Percentiles rank a stretch among this genome's conserved stretches.
These are phyloP conservation scores for Argopecten irradians DNA, from an alignment of 1,140 invertebrate species.

Conservation along the genomic window DNA sequence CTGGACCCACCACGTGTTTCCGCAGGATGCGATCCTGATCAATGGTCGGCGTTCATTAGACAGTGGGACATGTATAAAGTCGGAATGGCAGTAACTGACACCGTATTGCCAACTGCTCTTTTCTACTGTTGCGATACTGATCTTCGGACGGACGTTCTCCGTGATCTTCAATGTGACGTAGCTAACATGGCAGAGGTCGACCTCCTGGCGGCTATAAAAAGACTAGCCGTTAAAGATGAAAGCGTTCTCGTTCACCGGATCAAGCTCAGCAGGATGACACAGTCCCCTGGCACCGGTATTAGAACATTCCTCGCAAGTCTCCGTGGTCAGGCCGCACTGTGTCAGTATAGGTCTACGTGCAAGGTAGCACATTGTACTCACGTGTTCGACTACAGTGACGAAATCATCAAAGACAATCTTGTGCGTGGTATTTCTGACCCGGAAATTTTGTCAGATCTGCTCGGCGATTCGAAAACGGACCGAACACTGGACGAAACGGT, in stretches of 20 bases:
- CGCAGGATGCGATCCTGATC: conserved; percentile 46
- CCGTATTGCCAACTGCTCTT: conserved; percentile 30
- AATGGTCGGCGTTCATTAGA: conserved; percentile 48
- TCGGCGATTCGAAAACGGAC: conserved; percentile 30
- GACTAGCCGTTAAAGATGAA: conserved; percentile 28
- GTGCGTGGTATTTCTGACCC: conserved; percentile 41
- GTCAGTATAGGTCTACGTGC: conserved; percentile 26
- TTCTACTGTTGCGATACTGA: conserved; percentile 41
- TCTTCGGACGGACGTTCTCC: conserved; percentile 28
- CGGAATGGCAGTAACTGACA: not conserved
- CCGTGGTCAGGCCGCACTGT: conserved; percentile 27
- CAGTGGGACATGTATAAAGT: conserved; percentile 42
- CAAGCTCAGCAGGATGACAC: conserved; percentile 25
- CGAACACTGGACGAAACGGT: conserved; percentile 42
- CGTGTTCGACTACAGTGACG: conserved; percentile 32
- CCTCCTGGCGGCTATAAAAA: not conserved
- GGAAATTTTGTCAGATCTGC: conserved; percentile 40
- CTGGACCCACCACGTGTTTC: conserved; percentile 39
- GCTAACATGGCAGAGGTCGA: not conserved
- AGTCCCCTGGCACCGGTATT: not conserved
- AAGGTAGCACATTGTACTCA: conserved; percentile 5
- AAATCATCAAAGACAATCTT: conserved; percentile 36
- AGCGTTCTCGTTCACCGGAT: conserved; percentile 34
- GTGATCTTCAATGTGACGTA: not conserved
- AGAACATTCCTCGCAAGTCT: conserved; percentile 29